Conservation (phyloP, 92 coral and sea anemone species). For the Bergia puertoricense region DNA sequence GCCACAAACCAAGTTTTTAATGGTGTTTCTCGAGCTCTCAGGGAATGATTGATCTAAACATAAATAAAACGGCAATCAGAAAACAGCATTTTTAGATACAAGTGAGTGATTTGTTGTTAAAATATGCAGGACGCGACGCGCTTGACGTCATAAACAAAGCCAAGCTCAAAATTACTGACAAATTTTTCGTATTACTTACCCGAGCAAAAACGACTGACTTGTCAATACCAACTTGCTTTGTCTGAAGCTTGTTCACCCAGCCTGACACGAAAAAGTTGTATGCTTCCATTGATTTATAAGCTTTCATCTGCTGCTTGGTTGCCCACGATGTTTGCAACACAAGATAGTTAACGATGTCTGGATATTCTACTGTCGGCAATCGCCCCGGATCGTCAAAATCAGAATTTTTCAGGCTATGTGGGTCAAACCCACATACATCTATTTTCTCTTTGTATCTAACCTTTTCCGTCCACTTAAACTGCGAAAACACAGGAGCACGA, state of each 20-base stretch:
- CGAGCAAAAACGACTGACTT: constrained; percentile 25
- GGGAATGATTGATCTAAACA: constrained; percentile 45
- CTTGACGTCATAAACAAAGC: no score
- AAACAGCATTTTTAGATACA: no score
- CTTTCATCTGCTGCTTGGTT: constrained; percentile 44
- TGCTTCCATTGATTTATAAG: constrained; percentile 44
- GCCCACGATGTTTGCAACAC: constrained; percentile 51
- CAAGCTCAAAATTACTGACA: no score
- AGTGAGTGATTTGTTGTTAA: no score
- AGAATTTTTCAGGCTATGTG: constrained; percentile 28
- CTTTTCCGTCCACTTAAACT: constrained; percentile 40
- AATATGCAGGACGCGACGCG: no score
- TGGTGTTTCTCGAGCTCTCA: constrained; percentile 49
- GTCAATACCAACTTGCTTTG: constrained; percentile 33
- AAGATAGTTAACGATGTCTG: constrained; percentile 44
- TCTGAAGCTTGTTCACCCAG: constrained; percentile 39
- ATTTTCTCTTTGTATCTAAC: constrained; percentile 47
- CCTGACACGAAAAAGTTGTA: constrained; percentile 47
- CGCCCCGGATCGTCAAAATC: constrained; percentile 20
- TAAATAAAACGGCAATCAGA: no score
- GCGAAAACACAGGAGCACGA: constrained; percentile 28
- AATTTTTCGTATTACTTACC: constrained; percentile 9
- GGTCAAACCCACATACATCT: constrained; percentile 37
- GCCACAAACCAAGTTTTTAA: constrained; percentile 45
- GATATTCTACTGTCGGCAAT: constrained; percentile 42